phyloP scores from a whole-genome alignment of 2,797 vertebrate genomes.

The Cygnus olor region DNA sequence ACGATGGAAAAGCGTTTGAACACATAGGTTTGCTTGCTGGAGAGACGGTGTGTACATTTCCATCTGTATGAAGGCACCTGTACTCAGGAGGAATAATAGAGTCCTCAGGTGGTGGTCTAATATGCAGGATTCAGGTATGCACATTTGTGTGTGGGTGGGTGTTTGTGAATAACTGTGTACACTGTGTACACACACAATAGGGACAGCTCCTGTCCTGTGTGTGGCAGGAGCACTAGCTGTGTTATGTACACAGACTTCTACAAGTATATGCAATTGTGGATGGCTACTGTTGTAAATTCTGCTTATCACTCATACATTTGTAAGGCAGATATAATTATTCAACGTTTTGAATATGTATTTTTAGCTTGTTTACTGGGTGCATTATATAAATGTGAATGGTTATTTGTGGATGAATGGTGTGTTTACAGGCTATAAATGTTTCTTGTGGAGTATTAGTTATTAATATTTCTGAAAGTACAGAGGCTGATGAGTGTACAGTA shows the following conservation, averaged over 20 bases:
- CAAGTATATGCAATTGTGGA: fast-evolving
- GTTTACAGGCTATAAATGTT: conserved; percentile 11
- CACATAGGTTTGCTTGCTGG: background rate
- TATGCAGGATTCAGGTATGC: background rate
- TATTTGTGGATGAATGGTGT: background rate
- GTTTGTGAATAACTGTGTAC: background rate
- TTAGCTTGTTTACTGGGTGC: conserved; percentile 20
- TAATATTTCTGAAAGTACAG: background rate
- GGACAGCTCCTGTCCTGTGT: background rate
- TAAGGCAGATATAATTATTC: background rate
- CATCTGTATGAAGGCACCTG: background rate
- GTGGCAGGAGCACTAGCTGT: background rate
- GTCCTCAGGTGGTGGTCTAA: background rate
- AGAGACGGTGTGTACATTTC: fast-evolving
- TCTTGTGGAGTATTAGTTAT: background rate
- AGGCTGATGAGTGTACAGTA: background rate
- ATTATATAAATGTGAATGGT: background rate
- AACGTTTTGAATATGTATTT: background rate
- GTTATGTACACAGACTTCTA: background rate
- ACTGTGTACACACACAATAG: background rate
- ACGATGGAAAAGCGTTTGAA: background rate
- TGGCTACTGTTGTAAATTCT: background rate
- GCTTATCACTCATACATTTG: background rate
- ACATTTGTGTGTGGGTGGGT: fast-evolving
- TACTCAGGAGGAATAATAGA: background rate